Evolutionary conservation across 2,888 invertebrate genomes (phyloP).

Genomic region (Panzeria rudis): DNA sequence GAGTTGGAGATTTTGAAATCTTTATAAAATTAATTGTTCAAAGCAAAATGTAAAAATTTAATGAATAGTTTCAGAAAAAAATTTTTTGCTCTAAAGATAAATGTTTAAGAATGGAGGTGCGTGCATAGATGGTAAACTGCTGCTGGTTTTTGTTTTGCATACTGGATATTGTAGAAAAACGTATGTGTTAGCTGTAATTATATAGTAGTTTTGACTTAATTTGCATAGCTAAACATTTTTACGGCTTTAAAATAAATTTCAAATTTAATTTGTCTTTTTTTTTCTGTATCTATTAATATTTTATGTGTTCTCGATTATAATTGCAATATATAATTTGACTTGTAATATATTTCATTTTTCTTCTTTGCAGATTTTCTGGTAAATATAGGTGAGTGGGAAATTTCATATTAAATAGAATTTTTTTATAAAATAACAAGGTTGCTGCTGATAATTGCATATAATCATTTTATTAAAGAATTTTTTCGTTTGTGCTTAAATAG

Average conservation of each 20-base stretch:
- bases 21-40: slow-evolving; percentile 52
- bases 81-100: slow-evolving; percentile 4
- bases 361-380: not conserved
- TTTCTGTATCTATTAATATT: not conserved
- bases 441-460: slow-evolving; percentile 12
- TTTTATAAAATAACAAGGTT: not conserved
- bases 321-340: slow-evolving; percentile 40
- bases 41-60: slow-evolving; percentile 60
- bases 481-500: not conserved
- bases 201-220: slow-evolving; percentile 48
- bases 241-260: not conserved
- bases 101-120: slow-evolving; percentile 35
- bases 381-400: slow-evolving; percentile 22
- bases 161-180: not conserved
- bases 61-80: slow-evolving; percentile 40
- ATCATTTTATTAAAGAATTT: slow-evolving; percentile 17
- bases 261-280: not conserved
- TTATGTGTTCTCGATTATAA: slow-evolving; percentile 23
- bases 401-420: not conserved
- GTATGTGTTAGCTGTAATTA: slow-evolving; percentile 32
- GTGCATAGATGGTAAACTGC: slow-evolving; percentile 40
- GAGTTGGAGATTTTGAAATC: slow-evolving; percentile 58
- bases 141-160: not conserved
- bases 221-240: slow-evolving; percentile 27
- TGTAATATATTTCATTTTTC: slow-evolving; percentile 4